Percentiles rank a stretch among this genome's conserved stretches.
phyloP scores from a whole-genome alignment of 2,113 vertebrate genomes.

The Notiomystis cincta region DNA sequence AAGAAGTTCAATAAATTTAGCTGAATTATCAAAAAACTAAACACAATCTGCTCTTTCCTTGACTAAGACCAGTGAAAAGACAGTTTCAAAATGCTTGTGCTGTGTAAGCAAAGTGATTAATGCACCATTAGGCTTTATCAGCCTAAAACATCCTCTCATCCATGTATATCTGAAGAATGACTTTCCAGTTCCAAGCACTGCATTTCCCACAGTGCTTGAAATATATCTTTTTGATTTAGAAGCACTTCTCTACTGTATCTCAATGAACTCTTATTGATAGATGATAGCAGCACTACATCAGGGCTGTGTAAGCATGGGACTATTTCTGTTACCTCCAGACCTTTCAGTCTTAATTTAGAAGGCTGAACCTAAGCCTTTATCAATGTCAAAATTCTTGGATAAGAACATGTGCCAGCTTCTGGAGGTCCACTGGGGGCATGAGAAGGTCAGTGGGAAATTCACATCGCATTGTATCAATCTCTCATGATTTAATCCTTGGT shows the following conservation, averaged over 20 bases:
- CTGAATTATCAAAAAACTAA: background rate
- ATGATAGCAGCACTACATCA: background rate
- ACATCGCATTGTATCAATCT: background rate
- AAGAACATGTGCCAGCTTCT: background rate
- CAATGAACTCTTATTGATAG: slow-evolving; percentile 19
- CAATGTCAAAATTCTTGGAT: slow-evolving; percentile 23
- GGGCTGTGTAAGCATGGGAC: background rate
- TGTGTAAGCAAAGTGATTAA: background rate
- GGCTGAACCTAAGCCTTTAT: slow-evolving; percentile 9
- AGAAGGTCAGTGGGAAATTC: slow-evolving; percentile 7
- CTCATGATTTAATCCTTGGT: background rate
- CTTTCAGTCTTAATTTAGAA: slow-evolving; percentile 44
- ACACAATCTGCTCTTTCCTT: background rate
- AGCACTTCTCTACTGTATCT: slow-evolving; percentile 6
- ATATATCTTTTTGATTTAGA: background rate
- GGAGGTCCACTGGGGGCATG: background rate
- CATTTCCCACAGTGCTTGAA: slow-evolving; percentile 22
- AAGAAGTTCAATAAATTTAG: background rate
- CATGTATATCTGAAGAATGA: background rate
- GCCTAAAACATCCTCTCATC: background rate
- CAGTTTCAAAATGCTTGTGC: background rate
- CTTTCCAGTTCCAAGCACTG: background rate
- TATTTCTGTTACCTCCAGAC: slow-evolving; percentile 5
- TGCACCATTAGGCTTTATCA: background rate
- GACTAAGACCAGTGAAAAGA: background rate